Evolutionary conservation across 37 sponge, comb jelly and placozoan species (phyloP).

Genomic region (Dysidea cf. avara): DNA sequence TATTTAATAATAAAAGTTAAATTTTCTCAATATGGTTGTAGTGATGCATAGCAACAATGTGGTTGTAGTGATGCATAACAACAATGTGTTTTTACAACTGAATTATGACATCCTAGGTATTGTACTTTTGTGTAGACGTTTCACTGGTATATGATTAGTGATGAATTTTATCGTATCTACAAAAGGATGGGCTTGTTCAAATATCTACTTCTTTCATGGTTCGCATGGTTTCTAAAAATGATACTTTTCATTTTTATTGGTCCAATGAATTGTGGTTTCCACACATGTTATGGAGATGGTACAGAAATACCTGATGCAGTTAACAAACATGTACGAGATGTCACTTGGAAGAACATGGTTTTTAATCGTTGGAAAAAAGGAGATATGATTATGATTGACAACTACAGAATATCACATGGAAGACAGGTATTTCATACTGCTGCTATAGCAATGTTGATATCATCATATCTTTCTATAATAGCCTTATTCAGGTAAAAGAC

Average conservation of each 20-base stretch:
- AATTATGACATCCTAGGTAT: too few relatives aligned
- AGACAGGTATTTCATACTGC: slow-evolving; percentile 38
- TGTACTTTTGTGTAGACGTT: slow-evolving; percentile 46
- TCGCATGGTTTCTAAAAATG: slow-evolving; percentile 33
- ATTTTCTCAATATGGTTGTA: too few relatives aligned
- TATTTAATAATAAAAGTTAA: too few relatives aligned
- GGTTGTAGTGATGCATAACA: too few relatives aligned
- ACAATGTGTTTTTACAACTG: too few relatives aligned
- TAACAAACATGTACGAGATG: slow-evolving; percentile 39
- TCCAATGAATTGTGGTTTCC: slow-evolving; percentile 37
- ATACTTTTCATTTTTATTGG: slow-evolving; percentile 32
- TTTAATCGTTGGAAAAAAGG: slow-evolving; percentile 75
- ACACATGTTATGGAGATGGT: slow-evolving; percentile 63
- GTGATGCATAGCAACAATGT: too few relatives aligned
- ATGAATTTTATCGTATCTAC: slow-evolving; percentile 42
- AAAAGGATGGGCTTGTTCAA: slow-evolving; percentile 37
- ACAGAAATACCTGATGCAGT: slow-evolving; percentile 51
- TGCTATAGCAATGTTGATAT: not conserved
- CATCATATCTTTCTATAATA: not conserved
- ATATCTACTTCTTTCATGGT: slow-evolving; percentile 31
- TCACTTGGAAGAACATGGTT: slow-evolving; percentile 64
- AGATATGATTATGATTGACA: slow-evolving; percentile 73
- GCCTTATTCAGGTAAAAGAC: slow-evolving; percentile 52
- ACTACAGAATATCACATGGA: slow-evolving; percentile 70
- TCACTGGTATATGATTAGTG: slow-evolving; percentile 43